A percentile compares a stretch with the other conserved stretches of the same genome.
phyloP scores from a whole-genome alignment of 2,888 invertebrate species.

The Rhamphomyia laevipes region DNA sequence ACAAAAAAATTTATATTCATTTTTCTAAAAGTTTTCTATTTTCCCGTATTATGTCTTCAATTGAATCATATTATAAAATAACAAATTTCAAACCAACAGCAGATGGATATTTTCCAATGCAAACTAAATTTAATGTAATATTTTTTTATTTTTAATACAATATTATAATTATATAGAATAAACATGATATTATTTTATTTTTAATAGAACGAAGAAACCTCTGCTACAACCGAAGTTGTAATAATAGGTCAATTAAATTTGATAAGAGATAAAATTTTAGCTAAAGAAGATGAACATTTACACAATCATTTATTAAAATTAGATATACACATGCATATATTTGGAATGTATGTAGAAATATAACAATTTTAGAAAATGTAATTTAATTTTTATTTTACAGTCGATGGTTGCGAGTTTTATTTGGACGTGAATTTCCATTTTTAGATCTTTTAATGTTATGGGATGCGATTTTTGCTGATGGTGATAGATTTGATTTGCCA shows the following conservation, averaged over 20 bases:
- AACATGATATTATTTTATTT: not conserved
- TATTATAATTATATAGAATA: not conserved
- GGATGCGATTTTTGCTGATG: slow-evolving; percentile 73
- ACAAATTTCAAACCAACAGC: slow-evolving; percentile 43
- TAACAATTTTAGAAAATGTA: slow-evolving; percentile 1
- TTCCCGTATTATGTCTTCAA: slow-evolving; percentile 48
- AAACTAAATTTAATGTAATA: not conserved
- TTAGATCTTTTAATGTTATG: slow-evolving; percentile 64
- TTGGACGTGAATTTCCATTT: slow-evolving; percentile 73
- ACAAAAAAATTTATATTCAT: no score
- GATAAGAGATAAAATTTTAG: slow-evolving; percentile 51
- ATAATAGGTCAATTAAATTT: slow-evolving; percentile 49
- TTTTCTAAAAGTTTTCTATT: slow-evolving; percentile 37
- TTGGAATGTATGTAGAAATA: slow-evolving; percentile 59
- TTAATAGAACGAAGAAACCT: slow-evolving; percentile 8
- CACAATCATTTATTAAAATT: slow-evolving; percentile 53
- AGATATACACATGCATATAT: slow-evolving; percentile 72
- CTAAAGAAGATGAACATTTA: slow-evolving; percentile 49
- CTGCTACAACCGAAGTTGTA: slow-evolving; percentile 38
- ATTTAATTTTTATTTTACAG: slow-evolving; percentile 36
- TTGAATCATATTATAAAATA: slow-evolving; percentile 52
- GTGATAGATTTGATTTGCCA: slow-evolving; percentile 42
- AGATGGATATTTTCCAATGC: slow-evolving; percentile 36
- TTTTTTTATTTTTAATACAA: no score
- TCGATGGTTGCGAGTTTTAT: slow-evolving; percentile 71